Evolutionary conservation across 2,888 invertebrate species (phyloP).

Genomic region (Doris montereyensis): DNA sequence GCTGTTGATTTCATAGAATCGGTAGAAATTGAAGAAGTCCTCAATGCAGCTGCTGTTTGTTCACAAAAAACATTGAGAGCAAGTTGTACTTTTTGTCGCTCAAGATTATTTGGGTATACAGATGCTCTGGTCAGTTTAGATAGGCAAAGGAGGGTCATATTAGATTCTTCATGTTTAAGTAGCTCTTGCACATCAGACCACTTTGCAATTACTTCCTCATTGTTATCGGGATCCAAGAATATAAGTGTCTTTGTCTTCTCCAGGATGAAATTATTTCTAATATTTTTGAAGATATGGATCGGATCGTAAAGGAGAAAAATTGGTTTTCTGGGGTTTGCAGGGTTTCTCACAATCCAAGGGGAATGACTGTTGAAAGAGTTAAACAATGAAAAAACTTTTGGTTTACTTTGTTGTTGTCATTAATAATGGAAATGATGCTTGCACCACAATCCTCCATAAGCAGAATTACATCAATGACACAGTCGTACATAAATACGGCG

Average conservation of each 20-base stretch:
- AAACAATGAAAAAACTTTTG: neutral
- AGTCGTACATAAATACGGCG: neutral
- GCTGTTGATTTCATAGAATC: neutral
- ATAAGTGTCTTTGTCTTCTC: neutral
- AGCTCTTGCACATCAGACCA: slow-evolving; percentile 1
- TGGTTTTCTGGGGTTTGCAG: neutral
- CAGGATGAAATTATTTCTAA: neutral
- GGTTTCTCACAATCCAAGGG: neutral
- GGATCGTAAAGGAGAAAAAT: neutral
- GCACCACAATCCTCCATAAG: neutral
- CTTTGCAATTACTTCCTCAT: neutral
- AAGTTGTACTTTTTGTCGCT: neutral
- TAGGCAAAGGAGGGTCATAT: neutral
- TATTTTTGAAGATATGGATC: neutral
- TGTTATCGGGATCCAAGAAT: neutral
- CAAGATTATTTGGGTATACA: neutral
- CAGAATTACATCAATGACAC: neutral
- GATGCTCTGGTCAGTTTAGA: neutral
- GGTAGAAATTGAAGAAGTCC: neutral
- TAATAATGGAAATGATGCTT: neutral
- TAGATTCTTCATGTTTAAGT: neutral
- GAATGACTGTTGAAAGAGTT: neutral
- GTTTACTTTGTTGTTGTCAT: neutral
- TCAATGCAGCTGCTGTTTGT: neutral
- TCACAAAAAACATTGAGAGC: neutral